Base-by-base conservation (phyloP, 2,113 vertebrate species). In the Thryonomys swinderianus region DNA sequence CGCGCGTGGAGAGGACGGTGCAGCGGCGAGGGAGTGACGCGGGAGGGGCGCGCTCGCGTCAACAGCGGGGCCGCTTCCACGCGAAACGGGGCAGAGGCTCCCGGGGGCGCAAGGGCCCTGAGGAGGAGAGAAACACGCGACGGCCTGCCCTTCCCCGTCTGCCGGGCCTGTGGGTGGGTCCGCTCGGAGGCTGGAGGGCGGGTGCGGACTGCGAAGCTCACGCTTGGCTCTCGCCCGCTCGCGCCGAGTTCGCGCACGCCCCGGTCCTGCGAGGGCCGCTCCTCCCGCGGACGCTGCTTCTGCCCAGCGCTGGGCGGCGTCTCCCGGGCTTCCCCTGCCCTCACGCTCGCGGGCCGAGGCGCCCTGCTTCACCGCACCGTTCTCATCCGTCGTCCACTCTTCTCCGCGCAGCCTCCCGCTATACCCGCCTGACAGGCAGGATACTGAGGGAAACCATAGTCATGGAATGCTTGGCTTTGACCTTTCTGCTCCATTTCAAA, bases 1-100 rank as follows among this genome's bases (percentile, higher is more conserved):
- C 1, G 6, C 9, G 1, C 20, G 1, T 20, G 83, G 17, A 7
- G 14, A 6, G 7, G 69, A 17, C 25, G 59, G 7, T 9, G 30
- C 45, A 16, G 42, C 0, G 74, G 16, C 17, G 32, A 40, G 78
- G 42, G 17, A 4, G 4, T 5, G 64, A 32, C 17, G 48, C 10
- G 7, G 53, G 10, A 12, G 37, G 6, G n/a, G 2, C n/a, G n/a
- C n/a, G n/a, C n/a, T 57, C 32, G 7, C 32, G 7, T 48, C 74
- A 32, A 25, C 1, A 27, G 78, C 12, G 80, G 37, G 34, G n/a
- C 20, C 34, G 21, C 30, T 18, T 30, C 7, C 32, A 42, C 14
- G 62, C 16, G 7, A 20, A 30, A 53, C 23, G 67, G 48, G 45
- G 55, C 18, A 32, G 32, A 25, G 27, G 14, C 16, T 69, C 25